Percentiles rank a stretch among this genome's conserved stretches.
Conservation (phyloP, 2,888 invertebrate genomes). For the Caenorhabditis becei region DNA sequence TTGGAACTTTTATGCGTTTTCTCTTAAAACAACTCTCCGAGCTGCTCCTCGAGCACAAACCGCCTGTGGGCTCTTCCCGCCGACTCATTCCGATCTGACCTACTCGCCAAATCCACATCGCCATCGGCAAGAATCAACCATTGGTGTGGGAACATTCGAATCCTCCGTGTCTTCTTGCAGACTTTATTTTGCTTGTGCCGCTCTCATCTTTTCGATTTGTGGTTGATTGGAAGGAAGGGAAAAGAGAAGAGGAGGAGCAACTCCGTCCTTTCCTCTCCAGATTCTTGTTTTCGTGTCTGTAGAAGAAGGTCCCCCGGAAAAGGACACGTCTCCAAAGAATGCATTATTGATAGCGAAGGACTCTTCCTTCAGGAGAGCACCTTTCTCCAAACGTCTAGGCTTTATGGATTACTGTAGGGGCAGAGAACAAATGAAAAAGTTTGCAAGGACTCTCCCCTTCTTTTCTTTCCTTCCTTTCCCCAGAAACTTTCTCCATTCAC, state of each 20-base stretch:
- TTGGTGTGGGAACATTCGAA: slow-evolving; percentile 25
- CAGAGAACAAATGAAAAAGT: neutral
- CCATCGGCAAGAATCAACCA: slow-evolving; percentile 13
- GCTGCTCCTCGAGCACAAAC: slow-evolving; percentile 6
- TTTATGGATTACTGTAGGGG: neutral
- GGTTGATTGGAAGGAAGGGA: neutral
- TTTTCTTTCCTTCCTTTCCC: slow-evolving; percentile 2
- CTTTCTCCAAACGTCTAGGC: neutral
- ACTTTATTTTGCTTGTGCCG: neutral
- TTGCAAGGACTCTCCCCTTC: neutral
- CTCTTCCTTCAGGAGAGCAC: neutral
- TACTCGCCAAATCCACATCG: neutral
- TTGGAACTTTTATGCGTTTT: neutral
- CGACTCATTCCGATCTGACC: neutral
- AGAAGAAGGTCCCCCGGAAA: neutral
- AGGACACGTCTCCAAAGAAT: slow-evolving; percentile 5
- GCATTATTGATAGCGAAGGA: slow-evolving; percentile 11
- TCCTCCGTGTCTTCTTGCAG: slow-evolving; percentile 13
- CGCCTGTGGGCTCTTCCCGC: neutral
- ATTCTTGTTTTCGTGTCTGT: slow-evolving; percentile 3
- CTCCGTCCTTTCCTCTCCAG: slow-evolving; percentile 13
- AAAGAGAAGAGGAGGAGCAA: neutral
- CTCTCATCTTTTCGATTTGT: slow-evolving; percentile 15
- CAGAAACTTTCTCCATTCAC: neutral
- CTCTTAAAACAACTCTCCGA: neutral